A percentile compares a stretch with the other conserved stretches of the same genome.
Evolutionary conservation across 2,797 vertebrate species (phyloP).

Genomic region (Fratercula arctica): DNA sequence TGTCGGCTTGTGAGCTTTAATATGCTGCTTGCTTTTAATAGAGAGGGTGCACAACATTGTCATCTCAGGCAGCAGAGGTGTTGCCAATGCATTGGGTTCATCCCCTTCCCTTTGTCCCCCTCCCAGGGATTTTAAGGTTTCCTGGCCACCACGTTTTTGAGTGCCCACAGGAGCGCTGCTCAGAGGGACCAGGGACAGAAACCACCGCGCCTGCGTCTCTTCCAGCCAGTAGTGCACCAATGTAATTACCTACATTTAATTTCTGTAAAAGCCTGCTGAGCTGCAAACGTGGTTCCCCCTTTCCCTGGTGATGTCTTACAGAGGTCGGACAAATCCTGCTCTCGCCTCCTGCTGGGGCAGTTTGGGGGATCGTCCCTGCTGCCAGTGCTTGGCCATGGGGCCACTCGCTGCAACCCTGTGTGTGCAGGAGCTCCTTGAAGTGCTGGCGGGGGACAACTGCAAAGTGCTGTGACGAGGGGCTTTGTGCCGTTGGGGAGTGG

Average conservation of each 20-base stretch:
- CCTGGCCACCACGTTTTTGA: accelerated
- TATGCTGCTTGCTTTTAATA: background rate
- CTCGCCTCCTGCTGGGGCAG: background rate
- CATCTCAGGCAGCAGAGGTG: background rate
- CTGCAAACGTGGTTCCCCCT: background rate
- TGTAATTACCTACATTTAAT: background rate
- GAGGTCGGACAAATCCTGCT: background rate
- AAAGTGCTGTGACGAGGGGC: background rate
- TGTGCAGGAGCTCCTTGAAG: background rate
- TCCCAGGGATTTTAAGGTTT: background rate
- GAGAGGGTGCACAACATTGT: accelerated
- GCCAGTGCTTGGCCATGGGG: background rate
- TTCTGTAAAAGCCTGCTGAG: background rate
- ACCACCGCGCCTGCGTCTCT: background rate
- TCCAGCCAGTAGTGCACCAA: background rate
- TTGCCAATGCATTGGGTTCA: background rate
- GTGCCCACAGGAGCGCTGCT: background rate
- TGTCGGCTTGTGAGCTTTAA: background rate
- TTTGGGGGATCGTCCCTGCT: background rate
- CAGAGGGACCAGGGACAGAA: background rate
- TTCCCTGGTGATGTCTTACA: background rate
- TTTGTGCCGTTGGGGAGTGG: background rate
- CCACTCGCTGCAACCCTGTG: accelerated
- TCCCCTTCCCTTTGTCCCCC: background rate
- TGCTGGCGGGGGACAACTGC: background rate